phyloP scores from a whole-genome alignment of 2,888 invertebrate genomes.

The Junonia oenone region DNA sequence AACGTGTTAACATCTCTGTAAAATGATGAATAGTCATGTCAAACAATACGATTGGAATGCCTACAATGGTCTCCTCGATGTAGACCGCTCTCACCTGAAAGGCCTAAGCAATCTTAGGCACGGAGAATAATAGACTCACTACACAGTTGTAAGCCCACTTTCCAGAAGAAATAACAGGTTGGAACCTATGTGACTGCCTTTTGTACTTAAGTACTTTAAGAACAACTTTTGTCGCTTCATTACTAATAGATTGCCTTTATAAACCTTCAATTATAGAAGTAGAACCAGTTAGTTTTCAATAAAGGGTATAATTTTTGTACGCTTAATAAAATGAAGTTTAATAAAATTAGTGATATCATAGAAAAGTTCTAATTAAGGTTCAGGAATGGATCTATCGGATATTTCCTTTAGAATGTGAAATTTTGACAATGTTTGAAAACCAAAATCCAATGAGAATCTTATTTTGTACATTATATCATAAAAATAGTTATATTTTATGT shows the following conservation, averaged over 20 bases:
- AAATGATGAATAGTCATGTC: conserved; percentile 17
- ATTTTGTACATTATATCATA: too few species aligned
- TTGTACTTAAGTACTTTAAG: not conserved
- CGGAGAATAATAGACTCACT: conserved; percentile 24
- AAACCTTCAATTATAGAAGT: not conserved
- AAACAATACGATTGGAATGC: conserved; percentile 26
- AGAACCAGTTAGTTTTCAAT: too few species aligned
- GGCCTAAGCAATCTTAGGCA: conserved; percentile 24
- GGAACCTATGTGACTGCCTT: conserved; percentile 9
- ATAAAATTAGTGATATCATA: too few species aligned
- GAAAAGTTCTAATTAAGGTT: too few species aligned
- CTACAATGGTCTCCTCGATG: conserved; percentile 23
- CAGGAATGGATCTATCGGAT: too few species aligned
- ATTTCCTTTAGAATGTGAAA: too few species aligned
- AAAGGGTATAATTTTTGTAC: too few species aligned
- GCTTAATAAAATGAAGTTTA: too few species aligned
- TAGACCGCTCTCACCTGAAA: conserved; percentile 32
- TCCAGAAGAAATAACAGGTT: conserved; percentile 24
- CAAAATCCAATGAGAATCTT: too few species aligned
- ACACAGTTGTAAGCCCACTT: conserved; percentile 25
- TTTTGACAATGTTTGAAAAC: too few species aligned
- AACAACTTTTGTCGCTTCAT: not conserved
- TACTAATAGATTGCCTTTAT: not conserved
- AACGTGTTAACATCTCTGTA: conserved; percentile 21
- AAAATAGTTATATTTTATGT: too few species aligned